Base-by-base conservation (phyloP, 2,113 vertebrate species). In the Neotoma lepida region DNA sequence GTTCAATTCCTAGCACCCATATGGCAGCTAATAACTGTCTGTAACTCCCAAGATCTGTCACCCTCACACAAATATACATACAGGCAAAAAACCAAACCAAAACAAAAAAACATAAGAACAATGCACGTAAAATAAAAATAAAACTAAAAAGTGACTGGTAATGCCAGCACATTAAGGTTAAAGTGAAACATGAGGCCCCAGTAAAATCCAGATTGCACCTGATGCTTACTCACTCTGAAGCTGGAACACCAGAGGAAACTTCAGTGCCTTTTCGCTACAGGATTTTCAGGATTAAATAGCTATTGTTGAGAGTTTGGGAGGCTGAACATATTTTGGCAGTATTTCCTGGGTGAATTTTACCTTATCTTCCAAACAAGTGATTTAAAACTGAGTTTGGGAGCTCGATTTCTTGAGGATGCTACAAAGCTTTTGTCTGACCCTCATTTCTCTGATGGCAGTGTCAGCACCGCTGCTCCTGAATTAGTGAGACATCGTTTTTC, bases 301-400 rank as follows among this genome's bases (percentile, higher is more conserved):
- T 35, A 4, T 51, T 64, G 39, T 56, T 64, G 74, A 15, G 71
- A 22, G 68, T 41, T 17, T 86, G 46, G 49, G 90, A 87, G 46
- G 18, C 77, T 49, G 15, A 41, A 58, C 26, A 15, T 3, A 18
- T 64, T 70, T 51, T 61, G 73, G 70, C 1, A 58, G 14, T 63
- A 56, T 89, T 92, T 95, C 28, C 41, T 77, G 86, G 46, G 64
- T 76, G 6, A 61, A 0, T 86, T 86, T 82, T 58, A 30, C 6
- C 81, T 30, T 74, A 58, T 58, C n/a, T 74, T 89, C 49, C 20
- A 91, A 64, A 58, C 26, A 73, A 56, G 33, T 39, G 73, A 56
- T 80, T 95, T 89, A 51, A 88, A 71, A 64, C 63, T 77, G 70
- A 91, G 71, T 66, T 49, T 56, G 68, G 74, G 61, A 76, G 15